These are phyloP conservation scores for Zygogramma bicolorata DNA, from an alignment of 2,888 invertebrate species.

Conservation along the genomic window DNA sequence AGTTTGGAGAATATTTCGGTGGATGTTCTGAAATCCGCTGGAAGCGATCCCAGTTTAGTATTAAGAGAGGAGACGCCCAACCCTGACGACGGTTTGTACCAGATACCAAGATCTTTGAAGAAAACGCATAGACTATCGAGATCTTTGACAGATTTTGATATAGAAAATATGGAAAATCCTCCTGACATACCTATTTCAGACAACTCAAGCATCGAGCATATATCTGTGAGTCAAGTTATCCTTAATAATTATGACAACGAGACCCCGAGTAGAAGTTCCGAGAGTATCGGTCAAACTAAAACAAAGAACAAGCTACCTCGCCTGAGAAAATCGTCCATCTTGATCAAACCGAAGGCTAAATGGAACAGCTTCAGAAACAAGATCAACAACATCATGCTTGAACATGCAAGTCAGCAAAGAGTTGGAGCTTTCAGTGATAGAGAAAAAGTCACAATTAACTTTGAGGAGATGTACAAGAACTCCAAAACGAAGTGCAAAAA, in stretches of 20 bases:
- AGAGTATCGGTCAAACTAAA: slow-evolving; percentile 57
- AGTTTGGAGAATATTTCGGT: slow-evolving; percentile 44
- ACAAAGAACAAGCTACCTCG: slow-evolving; percentile 57
- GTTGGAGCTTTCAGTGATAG: slow-evolving; percentile 62
- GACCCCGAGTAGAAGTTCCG: slow-evolving; percentile 35
- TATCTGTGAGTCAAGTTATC: slow-evolving; percentile 61
- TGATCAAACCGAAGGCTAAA: slow-evolving; percentile 57
- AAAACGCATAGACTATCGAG: slow-evolving; percentile 58
- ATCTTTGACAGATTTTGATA: slow-evolving; percentile 62
- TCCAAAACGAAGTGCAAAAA: slow-evolving; percentile 64
- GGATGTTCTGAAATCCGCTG: slow-evolving; percentile 57
- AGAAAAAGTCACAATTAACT: slow-evolving; percentile 58
- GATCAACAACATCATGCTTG: slow-evolving; percentile 60
- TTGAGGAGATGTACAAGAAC: slow-evolving; percentile 64
- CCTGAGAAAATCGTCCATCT: slow-evolving; percentile 52
- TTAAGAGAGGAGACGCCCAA: slow-evolving; percentile 45
- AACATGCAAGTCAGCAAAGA: slow-evolving; percentile 62
- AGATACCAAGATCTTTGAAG: slow-evolving; percentile 61
- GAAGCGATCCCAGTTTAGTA: slow-evolving; percentile 62
- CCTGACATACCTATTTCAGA: slow-evolving; percentile 46
- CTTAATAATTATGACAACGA: slow-evolving; percentile 23
- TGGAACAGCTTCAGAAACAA: slow-evolving; percentile 62
- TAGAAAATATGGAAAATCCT: slow-evolving; percentile 49
- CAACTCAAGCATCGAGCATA: slow-evolving; percentile 63
- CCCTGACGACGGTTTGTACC: slow-evolving; percentile 60